Conservation (phyloP, 2,113 vertebrate genomes). For the Pelusios castaneus region DNA sequence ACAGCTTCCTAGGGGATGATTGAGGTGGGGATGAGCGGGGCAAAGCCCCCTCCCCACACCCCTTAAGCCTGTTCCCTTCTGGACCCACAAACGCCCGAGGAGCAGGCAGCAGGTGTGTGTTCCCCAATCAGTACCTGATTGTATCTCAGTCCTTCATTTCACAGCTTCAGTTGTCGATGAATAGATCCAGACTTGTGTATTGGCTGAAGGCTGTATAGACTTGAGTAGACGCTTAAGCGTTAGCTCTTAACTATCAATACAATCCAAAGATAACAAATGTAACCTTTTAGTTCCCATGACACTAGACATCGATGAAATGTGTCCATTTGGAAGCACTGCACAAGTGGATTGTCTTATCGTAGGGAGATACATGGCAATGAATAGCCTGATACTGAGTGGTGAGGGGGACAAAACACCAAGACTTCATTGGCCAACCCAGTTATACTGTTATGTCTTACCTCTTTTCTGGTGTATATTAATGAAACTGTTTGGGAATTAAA, state of each 20-base stretch:
- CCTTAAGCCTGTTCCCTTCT: too few species aligned
- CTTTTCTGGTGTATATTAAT: neutral
- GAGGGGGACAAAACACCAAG: neutral
- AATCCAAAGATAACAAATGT: neutral
- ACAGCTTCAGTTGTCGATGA: too few species aligned
- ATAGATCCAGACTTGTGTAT: too few species aligned
- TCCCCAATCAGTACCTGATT: too few species aligned
- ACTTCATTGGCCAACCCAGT: neutral
- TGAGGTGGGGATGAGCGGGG: too few species aligned
- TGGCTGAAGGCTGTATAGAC: too few species aligned
- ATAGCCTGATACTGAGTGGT: neutral
- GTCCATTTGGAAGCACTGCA: neutral
- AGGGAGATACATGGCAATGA: neutral
- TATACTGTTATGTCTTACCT: neutral
- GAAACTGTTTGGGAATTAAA: neutral
- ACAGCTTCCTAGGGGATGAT: too few species aligned
- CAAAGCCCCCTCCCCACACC: too few species aligned
- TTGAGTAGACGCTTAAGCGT: neutral
- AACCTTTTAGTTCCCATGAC: neutral
- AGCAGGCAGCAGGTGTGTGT: too few species aligned
- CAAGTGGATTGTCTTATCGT: neutral
- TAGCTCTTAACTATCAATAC: neutral
- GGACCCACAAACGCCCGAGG: too few species aligned
- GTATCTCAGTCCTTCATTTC: too few species aligned
- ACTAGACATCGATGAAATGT: neutral